Evolutionary conservation across 2,888 invertebrate species (phyloP).

Genomic region (Griposia aprilina): DNA sequence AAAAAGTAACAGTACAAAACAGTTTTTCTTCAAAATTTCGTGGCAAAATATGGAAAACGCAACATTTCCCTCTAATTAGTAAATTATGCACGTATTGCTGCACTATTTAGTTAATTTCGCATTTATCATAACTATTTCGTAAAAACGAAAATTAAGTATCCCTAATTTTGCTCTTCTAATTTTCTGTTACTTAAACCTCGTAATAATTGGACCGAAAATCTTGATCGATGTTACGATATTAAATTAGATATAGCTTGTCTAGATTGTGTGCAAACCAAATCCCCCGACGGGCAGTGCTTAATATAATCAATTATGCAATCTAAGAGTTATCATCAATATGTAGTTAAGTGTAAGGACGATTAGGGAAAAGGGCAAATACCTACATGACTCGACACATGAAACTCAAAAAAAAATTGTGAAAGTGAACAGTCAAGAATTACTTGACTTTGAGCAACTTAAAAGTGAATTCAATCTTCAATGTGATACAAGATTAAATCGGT

Average conservation of each 20-base stretch:
- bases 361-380: not conserved
- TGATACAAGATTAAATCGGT: too few species aligned
- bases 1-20: too few species aligned
- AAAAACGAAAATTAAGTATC: too few species aligned
- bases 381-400: too few species aligned
- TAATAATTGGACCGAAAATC: conserved; percentile 4
- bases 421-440: not conserved
- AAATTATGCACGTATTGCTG: too few species aligned
- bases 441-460: not conserved
- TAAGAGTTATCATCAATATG: not conserved
- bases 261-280: not conserved
- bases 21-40: too few species aligned
- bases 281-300: not conserved
- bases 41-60: too few species aligned
- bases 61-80: too few species aligned
- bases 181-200: not conserved
- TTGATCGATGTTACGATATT: conserved; percentile 9
- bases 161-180: not conserved
- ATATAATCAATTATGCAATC: conserved; percentile 16
- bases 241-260: not conserved
- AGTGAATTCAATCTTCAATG: not conserved
- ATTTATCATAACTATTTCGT: too few species aligned
- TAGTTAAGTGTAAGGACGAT: not conserved
- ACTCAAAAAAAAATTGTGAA: not conserved
- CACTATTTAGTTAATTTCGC: too few species aligned